Evolutionary conservation across 2,113 vertebrate species (phyloP).

Genomic region (Choloepus hoffmanni): DNA sequence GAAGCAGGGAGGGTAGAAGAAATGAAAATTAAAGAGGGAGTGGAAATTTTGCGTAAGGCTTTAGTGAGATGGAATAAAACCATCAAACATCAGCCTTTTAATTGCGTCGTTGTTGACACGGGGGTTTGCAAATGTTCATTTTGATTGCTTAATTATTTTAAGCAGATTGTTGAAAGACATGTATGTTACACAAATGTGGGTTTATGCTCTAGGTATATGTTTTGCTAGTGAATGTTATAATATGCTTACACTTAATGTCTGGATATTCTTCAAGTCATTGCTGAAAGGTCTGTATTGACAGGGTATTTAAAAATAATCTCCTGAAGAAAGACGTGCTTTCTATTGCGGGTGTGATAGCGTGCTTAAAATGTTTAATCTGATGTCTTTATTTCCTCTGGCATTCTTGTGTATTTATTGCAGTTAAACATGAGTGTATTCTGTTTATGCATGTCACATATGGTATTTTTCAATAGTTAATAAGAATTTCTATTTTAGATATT

Average conservation of each 20-base stretch:
- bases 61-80: constrained; percentile 85
- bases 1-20: constrained; percentile 97
- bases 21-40: constrained; percentile 98
- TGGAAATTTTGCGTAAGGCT: constrained; percentile 87
- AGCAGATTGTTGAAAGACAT: neutral
- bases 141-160: constrained; percentile 75
- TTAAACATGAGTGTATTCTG: accelerated
- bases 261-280: neutral
- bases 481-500: constrained; percentile 23
- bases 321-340: neutral
- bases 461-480: neutral
- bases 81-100: constrained; percentile 84
- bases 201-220: neutral
- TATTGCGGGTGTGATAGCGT: neutral
- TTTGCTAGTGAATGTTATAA: neutral
- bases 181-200: neutral
- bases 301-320: neutral
- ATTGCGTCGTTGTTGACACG: constrained; percentile 81
- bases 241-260: neutral
- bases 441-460: neutral
- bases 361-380: neutral
- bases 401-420: neutral
- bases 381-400: constrained; percentile 37
- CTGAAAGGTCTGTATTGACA: neutral
- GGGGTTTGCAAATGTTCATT: constrained; percentile 45